Percentiles rank a stretch among this genome's conserved stretches.
Evolutionary conservation across 2,888 invertebrate genomes (phyloP).

Genomic region (Phoronis australis): DNA sequence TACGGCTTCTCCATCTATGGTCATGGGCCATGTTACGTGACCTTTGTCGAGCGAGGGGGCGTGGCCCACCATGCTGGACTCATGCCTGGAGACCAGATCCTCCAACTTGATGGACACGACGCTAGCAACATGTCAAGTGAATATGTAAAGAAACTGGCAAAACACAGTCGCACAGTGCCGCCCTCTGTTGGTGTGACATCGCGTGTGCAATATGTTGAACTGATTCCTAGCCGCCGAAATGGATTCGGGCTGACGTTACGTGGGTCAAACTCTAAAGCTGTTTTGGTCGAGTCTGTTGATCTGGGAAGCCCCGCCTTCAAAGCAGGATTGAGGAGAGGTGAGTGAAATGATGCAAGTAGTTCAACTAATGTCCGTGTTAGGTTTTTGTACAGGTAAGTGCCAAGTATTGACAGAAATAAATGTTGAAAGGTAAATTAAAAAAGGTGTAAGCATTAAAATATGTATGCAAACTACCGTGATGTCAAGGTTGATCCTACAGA

Average conservation of each 20-base stretch:
- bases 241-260: slow-evolving; percentile 40
- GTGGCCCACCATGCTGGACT: slow-evolving; percentile 42
- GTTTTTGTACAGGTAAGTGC: no score
- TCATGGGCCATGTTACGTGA: slow-evolving; percentile 45
- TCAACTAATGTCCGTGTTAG: neutral
- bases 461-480: no score
- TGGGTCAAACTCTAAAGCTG: slow-evolving; percentile 26
- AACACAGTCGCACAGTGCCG: slow-evolving; percentile 26
- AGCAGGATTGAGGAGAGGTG: slow-evolving; percentile 42
- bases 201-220: slow-evolving; percentile 29
- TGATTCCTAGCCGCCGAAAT: slow-evolving; percentile 23
- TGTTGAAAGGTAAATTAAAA: no score
- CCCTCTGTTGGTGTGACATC: slow-evolving; percentile 46
- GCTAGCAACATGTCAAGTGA: slow-evolving; percentile 40
- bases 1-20: slow-evolving; percentile 49
- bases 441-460: no score
- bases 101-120: slow-evolving; percentile 46
- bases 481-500: no score
- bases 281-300: slow-evolving; percentile 37
- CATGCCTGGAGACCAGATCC: slow-evolving; percentile 43
- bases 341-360: slow-evolving; percentile 30
- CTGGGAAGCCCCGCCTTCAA: slow-evolving; percentile 37
- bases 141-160: slow-evolving; percentile 33
- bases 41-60: slow-evolving; percentile 38
- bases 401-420: no score